Evolutionary conservation across 2,888 invertebrate genomes (phyloP), one percentile per base, ranked within the genome.

Genomic region (Temnothorax rugatulus): DNA sequence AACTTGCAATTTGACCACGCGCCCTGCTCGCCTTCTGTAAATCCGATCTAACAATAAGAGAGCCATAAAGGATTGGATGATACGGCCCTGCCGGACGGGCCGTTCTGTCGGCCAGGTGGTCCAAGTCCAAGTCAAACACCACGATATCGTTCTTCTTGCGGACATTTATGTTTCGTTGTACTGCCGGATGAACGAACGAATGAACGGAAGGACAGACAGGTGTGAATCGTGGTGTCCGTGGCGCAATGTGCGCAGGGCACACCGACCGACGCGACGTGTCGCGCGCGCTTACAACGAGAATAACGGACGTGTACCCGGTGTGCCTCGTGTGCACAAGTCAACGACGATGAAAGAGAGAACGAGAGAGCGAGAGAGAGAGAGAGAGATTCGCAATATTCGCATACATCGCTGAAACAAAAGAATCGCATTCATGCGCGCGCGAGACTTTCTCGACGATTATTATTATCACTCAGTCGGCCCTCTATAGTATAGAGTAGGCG

Each of bases 71-170:
- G 47, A 64, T 64, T 25, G 34, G n/a, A 25, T 29, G n/a, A 29
- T 81, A 71, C 79, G 79, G 79, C 79, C 79, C 71, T 81, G 68
- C 9, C 54, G 59, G 54, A 29, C 66, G 29, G 47, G 47, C 75
- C 38, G 63, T 41, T 66, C 38, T 54, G 73, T 44, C 83, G 47
- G 85, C 86, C 90, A 90, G 90, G 89, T 90, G 90, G 86, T 79
- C 87, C 84, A 84, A 88, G 63, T 82, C 84, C 82, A 84, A 88
- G 63, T 82, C 84, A 84, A 89, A 86, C 88, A 84, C 84, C 68
- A 71, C 59, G 89, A 89, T 89, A 89, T 89, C 87, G 89, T 83
- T 66, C 76, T 73, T 84, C 89, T 84, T 79, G 86, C 84, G 86
- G 89, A 90, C 86, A 84, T 90, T 90, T 88, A 86, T 82, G 77